Base-by-base conservation (phyloP, 2,113 vertebrate species). In the Nycticebus coucang region DNA sequence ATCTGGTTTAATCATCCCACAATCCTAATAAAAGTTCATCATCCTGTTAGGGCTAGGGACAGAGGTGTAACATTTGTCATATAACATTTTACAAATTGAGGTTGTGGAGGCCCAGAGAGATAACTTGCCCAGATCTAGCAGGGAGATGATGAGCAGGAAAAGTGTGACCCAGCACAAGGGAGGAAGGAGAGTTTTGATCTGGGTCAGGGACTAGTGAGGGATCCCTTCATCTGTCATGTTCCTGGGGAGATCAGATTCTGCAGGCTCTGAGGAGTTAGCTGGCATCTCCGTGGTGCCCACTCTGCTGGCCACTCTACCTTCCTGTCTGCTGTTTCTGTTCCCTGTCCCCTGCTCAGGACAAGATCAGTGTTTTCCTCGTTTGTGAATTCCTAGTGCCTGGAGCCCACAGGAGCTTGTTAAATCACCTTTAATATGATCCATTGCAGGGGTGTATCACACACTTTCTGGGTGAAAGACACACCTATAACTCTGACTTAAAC, bases 51-150 rank as follows among this genome's bases (percentile, higher is more conserved):
- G 35, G 35, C 64, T 57, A n/a, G 57, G 66, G 59, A 11, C 28
- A 41, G 3, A 26, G 1, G 12, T 53, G 21, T 50, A 50, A 50
- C 6, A 10, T 69, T 37, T 78, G 41, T 57, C 68, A 22, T 14
- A 84, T 50, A 60, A 85, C 15, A 37, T 69, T 75, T 92, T 45
- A 60, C n/a, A 89, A 30, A 89, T 45, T 45, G 50, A 86, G 22
- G 30, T n/a, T 35, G 19, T 1, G 11, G 35, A 79, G 69, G 24
- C 30, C n/a, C 18, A 30, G 72, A 64, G 62, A 41, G 15, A 5
- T 37, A 55, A 24, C n/a, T 26, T 77, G 50, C 21, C 30, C 53
- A 33, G 11, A 26, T 33, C 24, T n/a, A 2, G 24, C 45, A 12
- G 50, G 30, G 12, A 30, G 87, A 57, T 57, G 81, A 33, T 13